phyloP scores from a whole-genome alignment of 2,113 vertebrate species.

The Hipposideros armiger region DNA sequence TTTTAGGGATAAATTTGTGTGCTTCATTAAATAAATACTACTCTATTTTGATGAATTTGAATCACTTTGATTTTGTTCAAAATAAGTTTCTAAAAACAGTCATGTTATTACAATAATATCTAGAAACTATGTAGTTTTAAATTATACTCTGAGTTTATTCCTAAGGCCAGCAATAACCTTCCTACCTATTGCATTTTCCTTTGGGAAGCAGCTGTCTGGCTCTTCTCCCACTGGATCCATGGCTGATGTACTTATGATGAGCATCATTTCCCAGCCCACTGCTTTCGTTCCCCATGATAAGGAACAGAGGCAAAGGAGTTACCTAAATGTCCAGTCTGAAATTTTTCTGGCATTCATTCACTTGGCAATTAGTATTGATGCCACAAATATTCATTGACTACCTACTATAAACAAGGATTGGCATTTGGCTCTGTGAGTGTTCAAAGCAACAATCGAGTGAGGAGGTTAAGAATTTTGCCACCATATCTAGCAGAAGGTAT shows the following conservation, averaged over 20 bases:
- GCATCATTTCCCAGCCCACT: background rate
- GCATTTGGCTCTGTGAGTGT: background rate
- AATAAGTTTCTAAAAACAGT: conserved; percentile 2
- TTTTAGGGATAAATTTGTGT: background rate
- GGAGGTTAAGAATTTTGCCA: background rate
- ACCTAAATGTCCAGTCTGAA: background rate
- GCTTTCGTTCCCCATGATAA: background rate
- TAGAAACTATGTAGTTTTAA: background rate
- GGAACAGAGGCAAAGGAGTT: background rate
- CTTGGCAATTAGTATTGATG: conserved; percentile 15
- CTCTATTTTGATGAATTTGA: background rate
- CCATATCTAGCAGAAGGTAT: background rate
- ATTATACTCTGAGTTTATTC: background rate
- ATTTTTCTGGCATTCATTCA: conserved; percentile 45
- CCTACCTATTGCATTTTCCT: background rate
- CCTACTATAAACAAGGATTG: background rate
- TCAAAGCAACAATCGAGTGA: background rate
- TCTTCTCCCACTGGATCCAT: background rate
- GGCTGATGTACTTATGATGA: background rate
- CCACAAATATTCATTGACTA: background rate
- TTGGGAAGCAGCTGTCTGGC: background rate
- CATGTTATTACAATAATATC: background rate
- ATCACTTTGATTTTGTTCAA: conserved; percentile 31
- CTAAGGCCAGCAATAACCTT: background rate
- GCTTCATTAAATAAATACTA: background rate